phyloP scores from a whole-genome alignment of 2,797 vertebrate species.

The Artibeus jamaicensis region DNA sequence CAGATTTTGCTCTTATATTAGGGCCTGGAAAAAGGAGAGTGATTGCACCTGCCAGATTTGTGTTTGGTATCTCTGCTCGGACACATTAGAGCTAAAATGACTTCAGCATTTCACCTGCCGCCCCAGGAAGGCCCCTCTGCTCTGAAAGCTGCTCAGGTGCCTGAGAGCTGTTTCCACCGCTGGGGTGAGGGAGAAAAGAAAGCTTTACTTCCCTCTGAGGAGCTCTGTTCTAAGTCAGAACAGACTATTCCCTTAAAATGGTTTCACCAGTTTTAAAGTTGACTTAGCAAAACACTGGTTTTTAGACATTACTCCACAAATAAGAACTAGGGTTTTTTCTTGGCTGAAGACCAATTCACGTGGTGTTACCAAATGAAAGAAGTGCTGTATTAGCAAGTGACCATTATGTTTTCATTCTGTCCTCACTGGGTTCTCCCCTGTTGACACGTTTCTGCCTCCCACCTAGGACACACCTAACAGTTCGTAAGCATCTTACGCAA shows the following conservation, averaged over 20 bases:
- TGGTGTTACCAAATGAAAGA: not conserved
- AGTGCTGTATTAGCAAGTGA: not conserved
- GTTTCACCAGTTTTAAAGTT: not conserved
- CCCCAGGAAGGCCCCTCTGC: not conserved
- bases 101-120: not conserved
- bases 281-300: not conserved
- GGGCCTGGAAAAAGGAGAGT: not conserved
- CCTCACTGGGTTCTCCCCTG: not conserved
- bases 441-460: conserved; percentile 30
- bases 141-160: not conserved
- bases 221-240: not conserved
- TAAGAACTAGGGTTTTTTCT: not conserved
- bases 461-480: not conserved
- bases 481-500: not conserved
- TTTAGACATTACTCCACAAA: not conserved
- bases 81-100: not conserved
- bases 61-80: not conserved
- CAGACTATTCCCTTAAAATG: not conserved
- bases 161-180: not conserved
- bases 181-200: not conserved
- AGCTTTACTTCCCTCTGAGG: not conserved
- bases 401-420: not conserved
- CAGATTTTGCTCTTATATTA: not conserved
- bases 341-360: not conserved
- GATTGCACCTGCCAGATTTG: not conserved